phyloP scores from a whole-genome alignment of 2,113 vertebrate species.

The cattle (Bos taurus) region DNA sequence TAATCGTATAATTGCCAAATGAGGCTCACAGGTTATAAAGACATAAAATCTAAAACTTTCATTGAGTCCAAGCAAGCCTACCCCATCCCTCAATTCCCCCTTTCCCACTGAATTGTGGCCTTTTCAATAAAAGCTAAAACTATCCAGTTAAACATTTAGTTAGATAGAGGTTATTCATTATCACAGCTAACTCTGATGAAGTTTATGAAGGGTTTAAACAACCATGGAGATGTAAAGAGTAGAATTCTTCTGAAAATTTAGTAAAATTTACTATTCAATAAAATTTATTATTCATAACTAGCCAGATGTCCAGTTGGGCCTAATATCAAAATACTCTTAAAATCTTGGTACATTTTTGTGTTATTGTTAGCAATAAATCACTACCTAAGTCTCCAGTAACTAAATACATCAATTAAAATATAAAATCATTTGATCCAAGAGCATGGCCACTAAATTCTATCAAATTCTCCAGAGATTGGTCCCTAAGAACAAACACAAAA shows the following conservation, averaged over 20 bases:
- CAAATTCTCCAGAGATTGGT: neutral
- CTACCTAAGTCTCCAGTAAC: neutral
- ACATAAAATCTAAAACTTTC: slow-evolving; percentile 52
- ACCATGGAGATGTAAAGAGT: slow-evolving; percentile 55
- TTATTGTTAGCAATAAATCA: neutral
- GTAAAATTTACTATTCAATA: slow-evolving; percentile 45
- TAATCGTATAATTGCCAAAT: slow-evolving; percentile 29
- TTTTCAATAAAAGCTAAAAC: slow-evolving; percentile 38
- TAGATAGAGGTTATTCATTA: slow-evolving; percentile 65
- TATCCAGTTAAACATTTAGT: slow-evolving; percentile 71
- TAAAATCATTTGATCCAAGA: neutral
- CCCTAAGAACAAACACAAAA: neutral
- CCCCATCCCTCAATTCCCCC: neutral
- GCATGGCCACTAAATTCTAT: neutral
- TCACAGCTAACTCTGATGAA: slow-evolving; percentile 68
- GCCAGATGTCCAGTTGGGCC: slow-evolving; percentile 70
- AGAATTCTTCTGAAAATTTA: slow-evolving; percentile 63
- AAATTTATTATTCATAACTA: slow-evolving; percentile 66
- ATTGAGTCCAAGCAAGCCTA: slow-evolving; percentile 29
- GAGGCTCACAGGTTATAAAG: slow-evolving; percentile 35
- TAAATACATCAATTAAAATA: neutral
- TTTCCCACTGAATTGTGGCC: slow-evolving; percentile 42
- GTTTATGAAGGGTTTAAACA: slow-evolving; percentile 68
- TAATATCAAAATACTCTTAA: slow-evolving; percentile 66
- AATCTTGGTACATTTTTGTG: slow-evolving; percentile 11